phyloP scores from a whole-genome alignment of 2,113 vertebrate genomes.

The Forbesichthys papilliferus region DNA sequence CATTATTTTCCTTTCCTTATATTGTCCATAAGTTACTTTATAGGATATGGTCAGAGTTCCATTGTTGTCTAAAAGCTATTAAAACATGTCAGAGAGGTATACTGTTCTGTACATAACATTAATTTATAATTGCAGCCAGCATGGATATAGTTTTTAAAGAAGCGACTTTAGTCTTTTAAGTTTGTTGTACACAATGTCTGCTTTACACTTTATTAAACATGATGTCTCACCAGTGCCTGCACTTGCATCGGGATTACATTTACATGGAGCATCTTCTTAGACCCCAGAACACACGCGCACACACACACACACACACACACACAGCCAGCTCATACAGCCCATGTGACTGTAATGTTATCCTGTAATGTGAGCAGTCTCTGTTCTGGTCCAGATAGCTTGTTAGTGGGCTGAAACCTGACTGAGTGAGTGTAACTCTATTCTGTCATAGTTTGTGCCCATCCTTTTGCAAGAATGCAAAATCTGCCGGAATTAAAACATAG shows the following conservation, averaged over 20 bases:
- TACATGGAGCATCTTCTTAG: conserved; percentile 10
- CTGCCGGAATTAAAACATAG: too few species aligned
- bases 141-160: too few species aligned
- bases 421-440: conserved; percentile 53
- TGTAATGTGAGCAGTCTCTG: conserved; percentile 57
- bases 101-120: too few species aligned
- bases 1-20: too few species aligned
- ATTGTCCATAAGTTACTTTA: too few species aligned
- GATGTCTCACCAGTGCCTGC: not conserved
- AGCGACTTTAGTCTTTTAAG: too few species aligned
- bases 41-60: too few species aligned
- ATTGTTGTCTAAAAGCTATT: too few species aligned
- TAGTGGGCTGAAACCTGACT: conserved; percentile 35
- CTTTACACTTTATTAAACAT: not conserved
- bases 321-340: not conserved
- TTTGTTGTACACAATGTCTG: not conserved
- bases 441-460: conserved; percentile 4
- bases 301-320: conserved; percentile 14
- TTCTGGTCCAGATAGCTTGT: conserved; percentile 27
- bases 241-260: conserved; percentile 2
- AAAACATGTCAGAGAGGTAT: too few species aligned
- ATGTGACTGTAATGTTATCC: conserved; percentile 54
- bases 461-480: too few species aligned
- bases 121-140: too few species aligned
- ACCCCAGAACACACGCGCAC: conserved; percentile 1